Percentiles rank a stretch among this genome's conserved stretches.
phyloP scores from a whole-genome alignment of 53 echinoderm and acorn worm species.

The Henricia sp. region DNA sequence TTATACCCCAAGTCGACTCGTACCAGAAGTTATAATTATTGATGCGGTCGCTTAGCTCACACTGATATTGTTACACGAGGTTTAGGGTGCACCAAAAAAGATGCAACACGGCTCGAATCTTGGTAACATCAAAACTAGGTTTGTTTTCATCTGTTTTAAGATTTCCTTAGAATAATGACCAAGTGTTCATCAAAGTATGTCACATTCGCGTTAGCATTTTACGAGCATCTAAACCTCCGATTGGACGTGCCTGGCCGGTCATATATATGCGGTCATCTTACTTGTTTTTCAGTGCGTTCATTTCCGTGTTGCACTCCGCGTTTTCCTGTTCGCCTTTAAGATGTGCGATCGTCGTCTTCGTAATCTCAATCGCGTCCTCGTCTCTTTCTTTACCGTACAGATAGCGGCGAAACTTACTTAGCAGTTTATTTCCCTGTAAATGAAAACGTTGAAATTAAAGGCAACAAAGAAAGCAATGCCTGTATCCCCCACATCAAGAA shows the following conservation, averaged over 20 bases:
- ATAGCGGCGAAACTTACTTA: not conserved
- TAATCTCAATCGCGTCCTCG: not conserved
- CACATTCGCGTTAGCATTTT: not conserved
- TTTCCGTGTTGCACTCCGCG: not conserved
- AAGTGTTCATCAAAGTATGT: not conserved
- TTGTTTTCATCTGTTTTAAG: too few relatives aligned
- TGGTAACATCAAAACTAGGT: too few relatives aligned
- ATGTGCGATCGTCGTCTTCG: not conserved
- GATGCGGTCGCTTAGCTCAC: too few relatives aligned
- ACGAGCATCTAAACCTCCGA: not conserved
- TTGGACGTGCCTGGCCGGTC: not conserved
- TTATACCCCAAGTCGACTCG: too few relatives aligned
- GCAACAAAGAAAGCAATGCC: too few relatives aligned
- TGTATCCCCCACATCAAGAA: too few relatives aligned
- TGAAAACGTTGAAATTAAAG: too few relatives aligned
- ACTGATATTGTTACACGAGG: too few relatives aligned
- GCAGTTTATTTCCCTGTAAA: not conserved
- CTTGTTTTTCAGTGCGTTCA: conserved; percentile 21
- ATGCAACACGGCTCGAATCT: too few relatives aligned
- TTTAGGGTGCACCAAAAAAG: too few relatives aligned
- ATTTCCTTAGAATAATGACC: not conserved
- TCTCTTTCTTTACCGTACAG: not conserved
- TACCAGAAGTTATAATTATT: too few relatives aligned
- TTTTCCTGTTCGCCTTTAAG: not conserved
- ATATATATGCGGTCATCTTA: not conserved